Base-by-base conservation (phyloP, 2,797 vertebrate species). In the Scomberomorus guttatus region DNA sequence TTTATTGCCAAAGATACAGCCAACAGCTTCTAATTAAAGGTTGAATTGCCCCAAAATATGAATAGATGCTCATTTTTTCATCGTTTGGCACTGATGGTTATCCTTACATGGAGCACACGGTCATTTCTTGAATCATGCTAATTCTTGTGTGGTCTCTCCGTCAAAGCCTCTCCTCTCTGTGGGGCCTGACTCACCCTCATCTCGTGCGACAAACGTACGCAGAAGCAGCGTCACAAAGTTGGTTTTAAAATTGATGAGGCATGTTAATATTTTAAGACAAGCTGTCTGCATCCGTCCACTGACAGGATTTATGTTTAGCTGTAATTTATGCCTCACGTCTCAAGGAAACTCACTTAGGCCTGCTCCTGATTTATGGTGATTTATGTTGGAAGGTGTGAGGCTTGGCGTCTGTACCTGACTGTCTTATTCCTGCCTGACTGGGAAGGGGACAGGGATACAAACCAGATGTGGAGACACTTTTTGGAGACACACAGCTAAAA, bases 251-350 rank as follows among this genome's bases (percentile, higher is more conserved):
- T 91, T 87, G 84, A 93, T 90, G 80, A 86, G 84, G 82, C 79
- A 52, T 77, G 82, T 93, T 93, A 91, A 93, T 93, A 91, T 94
- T 94, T 93, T 82, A 91, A 92, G 83, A 89, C 66, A 51, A 83
- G 82, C 67, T 46, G 87, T 86, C 86, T 77, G 79, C 77, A 81
- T 87, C 85, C 58, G 55, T 90, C 82, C 80, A 32, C 78, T 80
- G 82, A 89, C 80, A 74, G 82, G 84, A 92, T 87, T 93, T 90
- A 92, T 93, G 86, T 89, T 90, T 79, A 63, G 90, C 85, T 79
- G 81, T 85, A 88, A 93, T 86, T 93, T 85, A 90, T 86, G 59
- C 79, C 66, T 68, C 14, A 5, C 22, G 74, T 80, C 88, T 87
- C 64, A 27, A 60, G 84, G 78, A 87, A 87, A 80, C 78, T 80